Evolutionary conservation across 2,113 vertebrate species (phyloP).

Genomic region (Alexandromys fortis): DNA sequence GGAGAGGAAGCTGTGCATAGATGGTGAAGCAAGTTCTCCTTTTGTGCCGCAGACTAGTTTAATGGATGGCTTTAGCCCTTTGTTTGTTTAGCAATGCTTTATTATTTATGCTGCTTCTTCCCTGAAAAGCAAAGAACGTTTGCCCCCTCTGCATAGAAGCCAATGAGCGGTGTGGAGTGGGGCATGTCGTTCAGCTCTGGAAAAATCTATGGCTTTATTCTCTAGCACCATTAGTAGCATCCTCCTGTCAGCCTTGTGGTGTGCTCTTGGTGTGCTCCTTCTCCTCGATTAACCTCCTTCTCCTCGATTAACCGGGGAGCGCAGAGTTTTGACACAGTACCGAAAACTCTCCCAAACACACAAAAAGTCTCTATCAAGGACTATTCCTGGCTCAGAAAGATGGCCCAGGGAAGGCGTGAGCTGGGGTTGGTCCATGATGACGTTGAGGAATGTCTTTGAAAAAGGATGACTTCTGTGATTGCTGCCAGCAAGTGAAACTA

Average conservation of each 20-base stretch:
- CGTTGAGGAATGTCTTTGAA: background rate
- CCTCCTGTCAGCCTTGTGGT: background rate
- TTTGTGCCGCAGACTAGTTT: background rate
- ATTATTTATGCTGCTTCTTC: constrained; percentile 59
- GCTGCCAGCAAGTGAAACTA: background rate
- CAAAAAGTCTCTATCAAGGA: background rate
- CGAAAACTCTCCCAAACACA: background rate
- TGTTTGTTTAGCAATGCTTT: constrained; percentile 66
- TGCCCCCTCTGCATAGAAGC: constrained; percentile 52
- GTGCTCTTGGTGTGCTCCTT: background rate
- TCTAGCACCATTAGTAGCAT: background rate
- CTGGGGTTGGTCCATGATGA: background rate
- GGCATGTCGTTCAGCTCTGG: constrained; percentile 28
- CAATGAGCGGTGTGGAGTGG: background rate
- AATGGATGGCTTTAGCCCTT: constrained; percentile 57
- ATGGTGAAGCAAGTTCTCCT: background rate
- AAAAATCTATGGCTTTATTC: constrained; percentile 43
- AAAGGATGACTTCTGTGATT: background rate
- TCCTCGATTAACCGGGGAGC: constrained; percentile 40
- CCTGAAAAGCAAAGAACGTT: constrained; percentile 47
- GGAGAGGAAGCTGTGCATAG: constrained; percentile 36
- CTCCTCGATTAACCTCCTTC: no score
- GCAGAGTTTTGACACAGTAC: background rate
- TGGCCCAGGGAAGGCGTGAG: background rate
- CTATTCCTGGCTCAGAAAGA: background rate